Evolutionary conservation across 2,797 vertebrate species (phyloP).

Genomic region (Bufotes viridis): DNA sequence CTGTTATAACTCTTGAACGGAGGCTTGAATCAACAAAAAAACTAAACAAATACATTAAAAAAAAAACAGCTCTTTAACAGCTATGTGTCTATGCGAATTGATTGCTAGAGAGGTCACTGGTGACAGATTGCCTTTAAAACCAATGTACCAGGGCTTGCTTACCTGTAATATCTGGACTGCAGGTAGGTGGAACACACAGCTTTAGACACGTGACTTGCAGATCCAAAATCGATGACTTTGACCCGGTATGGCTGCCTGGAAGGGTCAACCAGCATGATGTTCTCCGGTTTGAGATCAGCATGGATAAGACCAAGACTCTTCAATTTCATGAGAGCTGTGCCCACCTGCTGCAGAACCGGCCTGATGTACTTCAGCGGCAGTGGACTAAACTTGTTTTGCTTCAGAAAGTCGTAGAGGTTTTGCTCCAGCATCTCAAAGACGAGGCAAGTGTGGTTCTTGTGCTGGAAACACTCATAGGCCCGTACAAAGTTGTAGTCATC

Average conservation of each 20-base stretch:
- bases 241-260: slow-evolving; percentile 95
- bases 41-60: too few species aligned
- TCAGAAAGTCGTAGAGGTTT: slow-evolving; percentile 99
- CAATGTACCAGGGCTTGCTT: slow-evolving; percentile 73
- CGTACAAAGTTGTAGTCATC: slow-evolving; percentile 99
- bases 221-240: slow-evolving; percentile 99
- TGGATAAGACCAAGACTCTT: slow-evolving; percentile 98
- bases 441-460: slow-evolving; percentile 99
- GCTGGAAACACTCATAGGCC: slow-evolving; percentile 99
- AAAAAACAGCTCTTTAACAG: too few species aligned
- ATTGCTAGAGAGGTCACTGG: too few species aligned
- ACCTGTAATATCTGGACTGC: slow-evolving; percentile 99
- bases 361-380: slow-evolving; percentile 96
- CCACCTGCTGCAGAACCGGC: slow-evolving; percentile 96
- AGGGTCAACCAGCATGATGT: slow-evolving; percentile 99
- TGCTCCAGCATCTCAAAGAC: slow-evolving; percentile 99
- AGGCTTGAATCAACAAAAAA: too few species aligned
- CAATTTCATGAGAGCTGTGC: slow-evolving; percentile 96
- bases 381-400: slow-evolving; percentile 99
- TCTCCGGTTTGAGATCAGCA: slow-evolving; percentile 97
- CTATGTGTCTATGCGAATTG: too few species aligned
- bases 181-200: slow-evolving; percentile 98
- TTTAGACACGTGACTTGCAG: slow-evolving; percentile 98
- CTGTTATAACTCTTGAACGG: too few species aligned
- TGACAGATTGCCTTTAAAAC: too few species aligned